Evolutionary conservation across 2,113 vertebrate species (phyloP).

Genomic region (Cygnus buccinator): DNA sequence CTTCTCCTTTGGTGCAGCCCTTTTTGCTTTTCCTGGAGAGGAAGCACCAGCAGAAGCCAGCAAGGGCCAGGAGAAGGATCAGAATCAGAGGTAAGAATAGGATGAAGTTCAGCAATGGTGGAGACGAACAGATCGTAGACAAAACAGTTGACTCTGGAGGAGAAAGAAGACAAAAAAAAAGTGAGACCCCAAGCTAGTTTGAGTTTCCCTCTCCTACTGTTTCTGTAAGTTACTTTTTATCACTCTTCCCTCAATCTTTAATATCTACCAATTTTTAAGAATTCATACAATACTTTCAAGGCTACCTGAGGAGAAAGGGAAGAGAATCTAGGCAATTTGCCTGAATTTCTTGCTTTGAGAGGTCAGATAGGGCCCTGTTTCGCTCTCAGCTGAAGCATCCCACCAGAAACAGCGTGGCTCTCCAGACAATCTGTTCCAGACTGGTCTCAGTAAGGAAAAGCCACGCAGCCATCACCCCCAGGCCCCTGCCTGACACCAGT

Average conservation of each 20-base stretch:
- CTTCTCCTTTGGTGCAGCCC: not conserved
- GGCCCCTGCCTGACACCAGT: not conserved
- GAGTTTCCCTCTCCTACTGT: not conserved
- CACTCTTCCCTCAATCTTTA: not conserved
- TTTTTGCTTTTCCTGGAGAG: not conserved
- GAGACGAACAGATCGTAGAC: slow-evolving; percentile 69
- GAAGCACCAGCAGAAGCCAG: slow-evolving; percentile 1
- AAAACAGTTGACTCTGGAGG: slow-evolving; percentile 51
- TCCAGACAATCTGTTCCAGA: not conserved
- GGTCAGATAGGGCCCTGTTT: not conserved
- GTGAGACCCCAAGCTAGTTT: not conserved
- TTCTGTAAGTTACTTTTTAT: not conserved
- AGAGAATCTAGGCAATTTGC: not conserved
- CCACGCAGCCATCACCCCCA: not conserved
- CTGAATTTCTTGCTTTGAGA: not conserved
- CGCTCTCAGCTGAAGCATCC: not conserved
- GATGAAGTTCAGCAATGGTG: slow-evolving; percentile 62
- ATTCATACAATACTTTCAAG: not conserved
- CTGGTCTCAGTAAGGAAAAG: not conserved
- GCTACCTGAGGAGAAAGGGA: not conserved
- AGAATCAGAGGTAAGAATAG: slow-evolving; percentile 43
- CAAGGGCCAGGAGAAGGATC: slow-evolving; percentile 21
- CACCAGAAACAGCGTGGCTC: not conserved
- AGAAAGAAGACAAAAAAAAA: not conserved
- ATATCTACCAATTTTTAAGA: not conserved